These are phyloP conservation scores for Crotalus tigris DNA, from an alignment of 2,113 vertebrate species.

Conservation along the genomic window DNA sequence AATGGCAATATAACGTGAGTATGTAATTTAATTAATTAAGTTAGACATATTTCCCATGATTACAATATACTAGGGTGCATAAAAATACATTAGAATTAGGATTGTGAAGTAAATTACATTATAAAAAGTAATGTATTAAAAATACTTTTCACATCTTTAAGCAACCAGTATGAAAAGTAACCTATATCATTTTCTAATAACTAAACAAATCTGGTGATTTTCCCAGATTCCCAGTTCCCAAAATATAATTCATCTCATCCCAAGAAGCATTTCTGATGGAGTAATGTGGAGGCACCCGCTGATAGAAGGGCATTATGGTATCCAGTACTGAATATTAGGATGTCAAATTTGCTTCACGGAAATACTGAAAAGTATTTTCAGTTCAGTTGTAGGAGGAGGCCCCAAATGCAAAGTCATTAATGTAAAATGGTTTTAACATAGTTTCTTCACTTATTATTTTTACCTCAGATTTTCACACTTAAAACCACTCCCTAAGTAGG, in stretches of 20 bases:
- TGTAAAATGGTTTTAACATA: background rate
- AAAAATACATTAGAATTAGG: too few species aligned
- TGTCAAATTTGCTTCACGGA: background rate
- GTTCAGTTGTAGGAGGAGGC: background rate
- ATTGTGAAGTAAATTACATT: too few species aligned
- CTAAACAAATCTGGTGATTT: background rate
- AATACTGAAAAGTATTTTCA: background rate
- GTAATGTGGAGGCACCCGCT: background rate
- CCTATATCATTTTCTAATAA: background rate
- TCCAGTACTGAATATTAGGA: background rate
- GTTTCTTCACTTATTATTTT: background rate
- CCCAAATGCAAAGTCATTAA: background rate
- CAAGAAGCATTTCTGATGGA: background rate
- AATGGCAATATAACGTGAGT: too few species aligned
- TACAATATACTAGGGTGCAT: too few species aligned
- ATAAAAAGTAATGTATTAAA: too few species aligned
- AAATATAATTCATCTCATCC: background rate
- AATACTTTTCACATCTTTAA: background rate
- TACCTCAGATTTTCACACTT: background rate
- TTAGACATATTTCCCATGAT: too few species aligned
- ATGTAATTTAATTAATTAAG: too few species aligned
- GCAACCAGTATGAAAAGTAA: background rate
- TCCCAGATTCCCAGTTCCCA: background rate
- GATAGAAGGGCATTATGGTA: background rate
- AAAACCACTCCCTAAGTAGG: background rate